phyloP scores from a whole-genome alignment of 1,140 invertebrate species.

The Hyles euphorbiae region DNA sequence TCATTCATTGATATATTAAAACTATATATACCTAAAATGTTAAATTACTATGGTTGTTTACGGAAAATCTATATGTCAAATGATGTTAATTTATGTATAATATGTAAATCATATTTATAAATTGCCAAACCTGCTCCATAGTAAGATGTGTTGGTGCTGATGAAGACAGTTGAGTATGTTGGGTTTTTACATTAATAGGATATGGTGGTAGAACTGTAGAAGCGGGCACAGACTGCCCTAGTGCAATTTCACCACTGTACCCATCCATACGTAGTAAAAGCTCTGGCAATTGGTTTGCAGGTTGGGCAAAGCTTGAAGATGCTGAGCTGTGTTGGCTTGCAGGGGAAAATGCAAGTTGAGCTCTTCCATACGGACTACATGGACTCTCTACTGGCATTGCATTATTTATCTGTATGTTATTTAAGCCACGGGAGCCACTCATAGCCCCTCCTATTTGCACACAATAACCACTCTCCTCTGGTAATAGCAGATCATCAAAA shows the following conservation, averaged over 20 bases:
- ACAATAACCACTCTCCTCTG: constrained; percentile 78
- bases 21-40: no score
- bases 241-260: constrained; percentile 66
- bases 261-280: constrained; percentile 79
- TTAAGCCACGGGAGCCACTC: constrained; percentile 60
- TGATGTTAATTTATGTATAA: neutral
- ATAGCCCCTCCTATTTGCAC: constrained; percentile 69
- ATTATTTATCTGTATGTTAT: constrained; percentile 65
- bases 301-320: constrained; percentile 76
- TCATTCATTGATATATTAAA: no score
- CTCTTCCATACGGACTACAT: constrained; percentile 62
- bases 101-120: constrained; percentile 7
- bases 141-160: constrained; percentile 89
- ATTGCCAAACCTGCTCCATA: constrained; percentile 76
- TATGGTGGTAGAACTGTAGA: constrained; percentile 65
- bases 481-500: constrained; percentile 88
- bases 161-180: constrained; percentile 83
- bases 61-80: neutral
- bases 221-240: constrained; percentile 79
- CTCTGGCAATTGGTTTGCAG: constrained; percentile 78
- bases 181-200: constrained; percentile 62
- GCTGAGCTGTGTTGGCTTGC: constrained; percentile 76
- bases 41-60: neutral
- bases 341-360: constrained; percentile 75
- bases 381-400: constrained; percentile 65